A percentile compares a stretch with the other conserved stretches of the same genome.
phyloP scores from a whole-genome alignment of 2,797 vertebrate species.

The Sphenodon punctatus region DNA sequence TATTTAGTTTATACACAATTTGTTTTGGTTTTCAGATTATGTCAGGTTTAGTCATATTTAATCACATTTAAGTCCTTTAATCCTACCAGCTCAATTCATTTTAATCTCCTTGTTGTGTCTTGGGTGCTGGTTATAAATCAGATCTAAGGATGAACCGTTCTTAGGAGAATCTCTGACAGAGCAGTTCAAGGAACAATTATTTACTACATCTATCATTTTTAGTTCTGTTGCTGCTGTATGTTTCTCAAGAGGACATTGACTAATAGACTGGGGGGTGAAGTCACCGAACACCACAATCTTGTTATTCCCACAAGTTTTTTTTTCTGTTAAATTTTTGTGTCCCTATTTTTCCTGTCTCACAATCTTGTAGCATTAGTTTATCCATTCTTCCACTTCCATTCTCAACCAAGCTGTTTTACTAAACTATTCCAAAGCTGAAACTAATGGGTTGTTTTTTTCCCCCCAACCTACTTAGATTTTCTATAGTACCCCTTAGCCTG shows the following conservation, averaged over 20 bases:
- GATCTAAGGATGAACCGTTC: neutral
- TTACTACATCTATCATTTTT: neutral
- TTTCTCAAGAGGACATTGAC: neutral
- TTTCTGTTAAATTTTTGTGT: neutral
- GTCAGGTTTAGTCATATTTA: neutral
- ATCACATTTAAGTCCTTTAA: slow-evolving; percentile 38
- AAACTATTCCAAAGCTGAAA: neutral
- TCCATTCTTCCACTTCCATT: neutral
- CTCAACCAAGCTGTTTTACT: neutral
- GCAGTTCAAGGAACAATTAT: neutral
- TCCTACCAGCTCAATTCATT: slow-evolving; percentile 7
- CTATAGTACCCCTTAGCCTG: neutral
- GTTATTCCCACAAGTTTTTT: neutral
- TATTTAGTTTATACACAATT: neutral
- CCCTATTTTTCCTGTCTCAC: neutral
- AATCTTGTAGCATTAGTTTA: accelerated
- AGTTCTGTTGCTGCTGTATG: neutral
- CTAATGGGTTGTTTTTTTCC: neutral
- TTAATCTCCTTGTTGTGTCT: slow-evolving; percentile 11
- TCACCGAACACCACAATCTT: neutral
- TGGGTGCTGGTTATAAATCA: neutral
- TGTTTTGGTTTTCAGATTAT: neutral
- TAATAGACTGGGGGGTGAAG: neutral
- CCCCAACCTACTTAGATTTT: neutral
- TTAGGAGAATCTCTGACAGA: neutral